Base-by-base conservation (phyloP, 2,113 vertebrate species). In the Hydropotes inermis region DNA sequence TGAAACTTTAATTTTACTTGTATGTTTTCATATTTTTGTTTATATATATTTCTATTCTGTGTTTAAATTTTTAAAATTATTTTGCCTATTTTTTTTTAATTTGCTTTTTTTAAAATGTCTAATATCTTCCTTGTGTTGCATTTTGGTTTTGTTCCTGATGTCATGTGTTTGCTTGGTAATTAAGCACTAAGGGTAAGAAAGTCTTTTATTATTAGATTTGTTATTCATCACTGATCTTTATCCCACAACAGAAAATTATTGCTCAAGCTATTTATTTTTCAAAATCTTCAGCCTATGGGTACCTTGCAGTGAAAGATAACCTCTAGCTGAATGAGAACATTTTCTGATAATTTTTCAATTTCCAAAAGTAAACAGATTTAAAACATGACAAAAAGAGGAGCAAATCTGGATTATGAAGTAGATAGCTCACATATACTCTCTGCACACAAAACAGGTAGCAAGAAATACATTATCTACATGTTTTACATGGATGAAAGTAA, bases 291-390 rank as follows among this genome's bases (percentile, higher is more conserved):
- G 93, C 97, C 74, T 97, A 79, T 98, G 86, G 96, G 85, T 98
- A 98, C 98, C 98, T 98, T 99, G 98, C 98, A 98, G 96, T 97
- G 98, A 99, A 98, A 99, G 98, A 99, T 99, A 99, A 99, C 98
- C 98, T 98, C 91, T 97, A 92, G 81, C 91, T 98, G 98, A 98
- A 98, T 98, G 98, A 98, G 97, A 98, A 98, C 76, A 96, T 99
- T 99, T 98, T 97, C 97, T 96, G 99, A 99, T 99, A 99, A 99
- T 98, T 99, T 99, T 99, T 99, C 99, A 99, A 99, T 99, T 99
- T 99, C 97, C 96, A 98, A 98, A 98, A 98, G 98, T 99, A 99
- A 99, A 98, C 99, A 99, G 98, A 98, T 98, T 98, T 98, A 98
- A 98, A 99, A 98, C 98, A 98, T 98, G 98, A 99, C 99, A 98